phyloP scores from a whole-genome alignment of 1,140 invertebrate species.

The Ericerus pela region DNA sequence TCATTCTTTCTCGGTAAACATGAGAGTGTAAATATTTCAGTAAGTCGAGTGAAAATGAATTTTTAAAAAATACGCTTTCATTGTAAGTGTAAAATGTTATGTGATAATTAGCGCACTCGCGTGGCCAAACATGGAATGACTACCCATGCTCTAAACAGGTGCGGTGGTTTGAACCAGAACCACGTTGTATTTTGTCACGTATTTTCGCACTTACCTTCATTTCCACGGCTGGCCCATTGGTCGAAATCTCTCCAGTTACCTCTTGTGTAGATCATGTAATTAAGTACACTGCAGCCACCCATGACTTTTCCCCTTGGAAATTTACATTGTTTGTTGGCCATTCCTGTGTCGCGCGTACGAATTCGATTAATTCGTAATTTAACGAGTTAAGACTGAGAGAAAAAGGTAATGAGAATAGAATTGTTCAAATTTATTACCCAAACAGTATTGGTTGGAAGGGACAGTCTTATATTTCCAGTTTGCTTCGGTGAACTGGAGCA shows the following conservation, averaged over 20 bases:
- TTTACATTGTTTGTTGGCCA: conserved; percentile 20
- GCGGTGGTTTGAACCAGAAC: no score
- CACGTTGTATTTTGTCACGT: conserved; percentile 27
- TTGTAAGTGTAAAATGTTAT: conserved; percentile 24
- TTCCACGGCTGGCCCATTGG: conserved; percentile 49
- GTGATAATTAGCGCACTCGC: no score
- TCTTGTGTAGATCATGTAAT: conserved; percentile 74
- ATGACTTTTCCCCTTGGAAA: conserved; percentile 22
- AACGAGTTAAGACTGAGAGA: not conserved
- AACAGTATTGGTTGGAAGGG: conserved; percentile 37
- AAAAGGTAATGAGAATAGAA: not conserved
- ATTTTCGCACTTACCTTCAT: conserved; percentile 26
- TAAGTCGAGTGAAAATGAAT: not conserved
- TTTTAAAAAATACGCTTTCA: not conserved
- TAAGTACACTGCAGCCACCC: conserved; percentile 30
- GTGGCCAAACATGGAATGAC: no score
- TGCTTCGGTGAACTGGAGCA: conserved; percentile 39
- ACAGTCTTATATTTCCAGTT: conserved; percentile 45
- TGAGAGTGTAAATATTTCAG: no score
- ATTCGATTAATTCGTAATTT: not conserved
- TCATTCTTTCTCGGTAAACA: no score
- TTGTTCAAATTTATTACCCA: conserved; percentile 24
- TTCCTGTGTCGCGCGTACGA: no score
- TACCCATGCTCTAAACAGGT: no score
- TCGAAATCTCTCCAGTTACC: conserved; percentile 62